Conservation (phyloP, 2,797 vertebrate genomes). For the Notamacropus eugenii region DNA sequence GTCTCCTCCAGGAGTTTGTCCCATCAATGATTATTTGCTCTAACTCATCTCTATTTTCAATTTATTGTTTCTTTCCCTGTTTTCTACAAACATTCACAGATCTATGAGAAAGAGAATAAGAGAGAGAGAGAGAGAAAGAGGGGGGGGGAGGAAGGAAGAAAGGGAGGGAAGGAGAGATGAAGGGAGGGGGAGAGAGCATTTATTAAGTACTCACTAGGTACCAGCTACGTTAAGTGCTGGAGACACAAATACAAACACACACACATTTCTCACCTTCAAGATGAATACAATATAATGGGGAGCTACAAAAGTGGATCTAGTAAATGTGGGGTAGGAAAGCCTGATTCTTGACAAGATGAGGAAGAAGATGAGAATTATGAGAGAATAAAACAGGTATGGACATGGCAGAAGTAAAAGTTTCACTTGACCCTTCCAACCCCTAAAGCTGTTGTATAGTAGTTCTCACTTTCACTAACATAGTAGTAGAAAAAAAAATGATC, state of each 20-base stretch:
- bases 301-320: neutral
- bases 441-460: neutral
- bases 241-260: neutral
- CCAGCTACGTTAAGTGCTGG: neutral
- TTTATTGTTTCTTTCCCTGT: neutral
- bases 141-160: accelerated
- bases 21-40: neutral
- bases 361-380: neutral
- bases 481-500: neutral
- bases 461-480: neutral
- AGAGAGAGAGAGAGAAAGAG: neutral
- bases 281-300: neutral
- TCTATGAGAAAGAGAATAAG: no score
- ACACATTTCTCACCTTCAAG: neutral
- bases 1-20: neutral
- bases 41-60: neutral
- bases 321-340: neutral
- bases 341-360: neutral
- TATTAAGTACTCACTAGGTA: neutral
- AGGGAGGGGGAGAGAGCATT: neutral
- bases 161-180: neutral
- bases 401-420: neutral
- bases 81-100: neutral
- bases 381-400: neutral
- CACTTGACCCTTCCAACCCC: neutral